phyloP scores from a whole-genome alignment of 2,113 vertebrate genomes.

The Lasiurus borealis region DNA sequence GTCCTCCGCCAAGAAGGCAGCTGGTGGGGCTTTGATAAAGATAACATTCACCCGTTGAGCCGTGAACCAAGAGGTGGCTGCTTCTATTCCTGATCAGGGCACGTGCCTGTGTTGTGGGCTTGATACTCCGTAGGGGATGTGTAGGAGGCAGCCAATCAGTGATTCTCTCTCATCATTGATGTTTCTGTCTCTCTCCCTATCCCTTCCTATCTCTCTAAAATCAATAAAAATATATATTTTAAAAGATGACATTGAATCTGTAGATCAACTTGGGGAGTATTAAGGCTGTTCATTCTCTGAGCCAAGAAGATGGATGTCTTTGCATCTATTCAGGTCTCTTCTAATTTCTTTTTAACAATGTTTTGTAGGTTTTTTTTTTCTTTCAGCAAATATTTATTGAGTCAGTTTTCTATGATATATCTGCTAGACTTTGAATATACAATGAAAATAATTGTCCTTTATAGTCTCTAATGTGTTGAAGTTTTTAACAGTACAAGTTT shows the following conservation, averaged over 20 bases:
- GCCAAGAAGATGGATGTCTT: background rate
- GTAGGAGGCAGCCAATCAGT: too few species aligned
- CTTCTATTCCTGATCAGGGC: too few species aligned
- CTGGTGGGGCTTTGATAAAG: background rate
- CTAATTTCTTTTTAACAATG: slow-evolving; percentile 8
- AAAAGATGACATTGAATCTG: background rate
- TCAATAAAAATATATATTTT: too few species aligned
- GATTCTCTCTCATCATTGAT: too few species aligned
- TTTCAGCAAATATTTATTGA: background rate
- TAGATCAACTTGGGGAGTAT: background rate
- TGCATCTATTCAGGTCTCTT: background rate
- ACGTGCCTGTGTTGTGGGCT: too few species aligned
- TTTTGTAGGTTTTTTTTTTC: background rate
- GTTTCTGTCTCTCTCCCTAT: too few species aligned
- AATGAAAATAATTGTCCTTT: background rate
- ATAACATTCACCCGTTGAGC: background rate
- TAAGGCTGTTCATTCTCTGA: background rate
- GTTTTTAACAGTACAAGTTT: background rate
- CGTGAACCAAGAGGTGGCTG: too few species aligned
- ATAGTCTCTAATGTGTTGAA: background rate
- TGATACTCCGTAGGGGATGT: too few species aligned
- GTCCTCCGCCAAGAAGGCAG: background rate
- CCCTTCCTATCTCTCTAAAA: too few species aligned
- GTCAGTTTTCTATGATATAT: background rate
- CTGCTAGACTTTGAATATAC: background rate